A percentile compares a stretch with the other conserved stretches of the same genome.
These are phyloP conservation scores for Fragum whitleyi DNA, from an alignment of 2,888 invertebrate species.

Conservation along the genomic window DNA sequence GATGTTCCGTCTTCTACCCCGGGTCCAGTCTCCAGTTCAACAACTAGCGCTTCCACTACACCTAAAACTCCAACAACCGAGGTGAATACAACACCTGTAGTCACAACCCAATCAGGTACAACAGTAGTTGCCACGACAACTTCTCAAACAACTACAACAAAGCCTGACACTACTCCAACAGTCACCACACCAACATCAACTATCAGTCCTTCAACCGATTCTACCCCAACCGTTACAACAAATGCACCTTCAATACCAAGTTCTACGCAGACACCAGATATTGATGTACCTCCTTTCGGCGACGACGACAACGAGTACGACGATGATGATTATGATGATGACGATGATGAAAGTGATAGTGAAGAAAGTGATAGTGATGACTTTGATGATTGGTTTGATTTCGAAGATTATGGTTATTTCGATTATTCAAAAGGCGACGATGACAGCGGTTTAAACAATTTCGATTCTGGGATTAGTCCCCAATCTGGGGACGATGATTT, in stretches of 20 bases:
- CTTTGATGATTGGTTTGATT: constrained; percentile 11
- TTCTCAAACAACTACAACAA: neutral
- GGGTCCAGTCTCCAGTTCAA: too few relatives aligned
- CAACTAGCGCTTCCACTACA: too few relatives aligned
- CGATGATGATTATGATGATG: constrained; percentile 23
- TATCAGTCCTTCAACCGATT: neutral
- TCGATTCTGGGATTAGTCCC: neutral
- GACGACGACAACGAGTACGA: constrained; percentile 31
- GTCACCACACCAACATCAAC: constrained; percentile 10
- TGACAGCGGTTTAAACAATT: neutral
- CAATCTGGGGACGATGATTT: neutral
- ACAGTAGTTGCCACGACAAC: neutral
- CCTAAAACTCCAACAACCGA: neutral
- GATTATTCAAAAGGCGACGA: neutral
- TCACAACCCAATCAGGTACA: neutral
- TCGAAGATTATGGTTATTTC: constrained; percentile 17
- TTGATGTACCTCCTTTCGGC: neutral
- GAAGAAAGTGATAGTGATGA: constrained; percentile 32
- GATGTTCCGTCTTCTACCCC: too few relatives aligned
- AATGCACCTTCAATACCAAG: neutral
- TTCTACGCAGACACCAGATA: constrained; percentile 3
- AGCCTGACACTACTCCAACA: neutral
- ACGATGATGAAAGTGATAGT: constrained; percentile 11
- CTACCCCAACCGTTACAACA: neutral
- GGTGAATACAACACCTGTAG: neutral